Evolutionary conservation across 2,797 vertebrate species (phyloP), one percentile per base, ranked within the genome.

Genomic region (Hylomyscus alleni): DNA sequence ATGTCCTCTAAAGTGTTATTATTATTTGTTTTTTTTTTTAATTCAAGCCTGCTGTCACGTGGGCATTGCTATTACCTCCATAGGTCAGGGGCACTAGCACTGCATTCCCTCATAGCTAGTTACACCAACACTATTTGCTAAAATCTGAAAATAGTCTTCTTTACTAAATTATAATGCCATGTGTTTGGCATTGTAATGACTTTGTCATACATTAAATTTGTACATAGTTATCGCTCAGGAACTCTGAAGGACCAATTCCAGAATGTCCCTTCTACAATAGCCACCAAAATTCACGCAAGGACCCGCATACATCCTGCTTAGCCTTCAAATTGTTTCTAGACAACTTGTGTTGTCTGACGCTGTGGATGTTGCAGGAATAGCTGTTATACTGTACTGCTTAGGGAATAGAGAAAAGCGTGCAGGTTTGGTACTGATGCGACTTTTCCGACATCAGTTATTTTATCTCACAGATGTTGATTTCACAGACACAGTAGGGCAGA

Each of bases 1-100:
- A 24, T 37, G 62, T 72, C 72, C 26, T 95, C 56, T 56, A 84
- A 92, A 92, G 82, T 67, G 34, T 62, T 54, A 26, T 29, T 92
- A 9, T 67, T 87, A 7, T 22, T 90, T 50, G 47, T 50, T 50
- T 50, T 50, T 50, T 50, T 50, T 50, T 52, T 52, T 52, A 15
- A 26, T 7, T 58, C 44, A 84, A 77, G 22, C 83, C 37, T 73
- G 65, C 11, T 34, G 26, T 54, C 54, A 13, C 13, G 0, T 22
- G 83, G 69, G 34, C 5, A 40, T 50, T 67, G 58, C 44, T 44
- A 1, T 56, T 52, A 65, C 1, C 89, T 60, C 69, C 2, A 0
- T 62, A 37, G 62, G 8, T 58, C 6, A 17, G 19, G n/a, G 31
- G 15, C 15, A 54, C 65, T 3, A 54, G 6, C 2, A 0, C 17